These are phyloP conservation scores for Venusia cambrica DNA, from an alignment of 2,888 invertebrate genomes.

Conservation along the genomic window DNA sequence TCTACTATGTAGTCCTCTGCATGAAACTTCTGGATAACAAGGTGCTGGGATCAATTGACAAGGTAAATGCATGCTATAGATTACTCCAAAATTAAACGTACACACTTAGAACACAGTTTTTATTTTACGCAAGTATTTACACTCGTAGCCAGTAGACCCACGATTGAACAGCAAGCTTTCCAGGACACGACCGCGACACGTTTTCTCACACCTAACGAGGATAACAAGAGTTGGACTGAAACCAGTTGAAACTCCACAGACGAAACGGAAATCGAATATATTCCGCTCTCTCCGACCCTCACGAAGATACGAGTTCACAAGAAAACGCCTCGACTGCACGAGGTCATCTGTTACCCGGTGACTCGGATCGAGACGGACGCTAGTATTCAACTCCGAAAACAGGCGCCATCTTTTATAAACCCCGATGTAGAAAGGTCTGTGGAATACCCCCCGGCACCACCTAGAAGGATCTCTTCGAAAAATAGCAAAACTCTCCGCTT, in stretches of 20 bases:
- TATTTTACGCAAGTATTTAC: slow-evolving; percentile 45
- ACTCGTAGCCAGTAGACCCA: slow-evolving; percentile 55
- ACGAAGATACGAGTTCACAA: slow-evolving; percentile 90
- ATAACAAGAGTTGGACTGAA: slow-evolving; percentile 42
- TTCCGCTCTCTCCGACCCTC: slow-evolving; percentile 89
- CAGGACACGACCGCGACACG: slow-evolving; percentile 59
- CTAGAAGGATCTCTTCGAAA: slow-evolving; percentile 87
- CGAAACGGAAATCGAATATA: slow-evolving; percentile 89
- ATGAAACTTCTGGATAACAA: slow-evolving; percentile 53
- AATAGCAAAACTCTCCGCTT: slow-evolving; percentile 85
- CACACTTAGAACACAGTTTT: slow-evolving; percentile 42
- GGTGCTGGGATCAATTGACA: slow-evolving; percentile 62
- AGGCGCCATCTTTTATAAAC: slow-evolving; percentile 78
- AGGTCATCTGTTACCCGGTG: slow-evolving; percentile 83
- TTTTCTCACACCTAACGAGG: slow-evolving; percentile 60
- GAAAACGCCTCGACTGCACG: slow-evolving; percentile 73
- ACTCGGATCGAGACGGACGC: slow-evolving; percentile 58
- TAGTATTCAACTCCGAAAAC: slow-evolving; percentile 78
- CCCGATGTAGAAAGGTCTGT: slow-evolving; percentile 50
- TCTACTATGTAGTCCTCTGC: slow-evolving; percentile 31
- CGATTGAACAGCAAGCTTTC: slow-evolving; percentile 53
- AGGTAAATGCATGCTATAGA: slow-evolving; percentile 67
- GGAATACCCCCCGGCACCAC: slow-evolving; percentile 85
- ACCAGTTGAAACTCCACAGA: slow-evolving; percentile 83
- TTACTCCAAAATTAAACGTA: slow-evolving; percentile 75